Base-by-base conservation (phyloP, 2,888 invertebrate species). In the Drosophila suboccidentalis region DNA sequence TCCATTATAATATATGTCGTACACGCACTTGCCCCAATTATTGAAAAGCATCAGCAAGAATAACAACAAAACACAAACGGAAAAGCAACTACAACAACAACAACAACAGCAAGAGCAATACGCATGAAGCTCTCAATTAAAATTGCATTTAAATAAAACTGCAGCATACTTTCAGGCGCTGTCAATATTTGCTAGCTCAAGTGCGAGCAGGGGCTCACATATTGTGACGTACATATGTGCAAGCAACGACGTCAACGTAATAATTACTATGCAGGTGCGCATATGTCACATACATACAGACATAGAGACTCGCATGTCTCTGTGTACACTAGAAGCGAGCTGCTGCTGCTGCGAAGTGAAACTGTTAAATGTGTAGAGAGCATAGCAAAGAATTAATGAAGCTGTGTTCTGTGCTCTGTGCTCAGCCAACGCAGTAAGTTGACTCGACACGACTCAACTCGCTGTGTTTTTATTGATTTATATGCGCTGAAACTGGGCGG, bases 381-480 rank as follows among this genome's bases (percentile, higher is more conserved):
- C 59, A 70, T 29, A 43, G 70, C 50, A 57, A 78, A 55, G 76
- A 75, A 68, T 75, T 75, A 75, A 75, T 79, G 72, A 79, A 79
- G 75, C 75, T 78, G 67, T 55, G 69, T 68, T 11, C 69, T 60
- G 71, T 54, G 32, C 29, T 54, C 77, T 66, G 55, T 66, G 15
- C 43, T 44, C 80, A 69, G 53, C 65, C 61, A 47, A 73, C 71
- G 39, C 47, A 44, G 61, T 46, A 53, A 66, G 43, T 60, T 60
- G 51, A 47, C 65, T 62, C 38, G 54, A 36, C 44, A 36, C 47
- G 44, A 26, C 34, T 51, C 55, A 38, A n/a, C 49, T 39, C 32
- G 63, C 54, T 81, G 55, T 74, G 63, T 78, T 65, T 87, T 89
- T 90, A 90, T 90, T 90, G 90, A 90, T 90, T 90, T 90, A 88